phyloP scores from a whole-genome alignment of 2,888 invertebrate genomes.

The Schrankia costaestrigalis region DNA sequence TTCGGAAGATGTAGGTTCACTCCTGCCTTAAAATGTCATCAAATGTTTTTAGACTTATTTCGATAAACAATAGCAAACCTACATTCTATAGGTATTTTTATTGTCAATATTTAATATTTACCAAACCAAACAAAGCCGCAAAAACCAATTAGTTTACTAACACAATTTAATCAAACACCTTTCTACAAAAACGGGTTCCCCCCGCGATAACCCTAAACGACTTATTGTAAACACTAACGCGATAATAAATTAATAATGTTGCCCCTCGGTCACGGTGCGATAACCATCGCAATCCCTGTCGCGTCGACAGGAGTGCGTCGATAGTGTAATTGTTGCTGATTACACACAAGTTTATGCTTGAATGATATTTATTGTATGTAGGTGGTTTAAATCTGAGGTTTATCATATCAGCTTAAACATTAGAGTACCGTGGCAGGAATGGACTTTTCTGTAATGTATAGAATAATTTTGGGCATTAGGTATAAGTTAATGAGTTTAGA shows the following conservation, averaged over 20 bases:
- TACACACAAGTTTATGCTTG: slow-evolving; percentile 6
- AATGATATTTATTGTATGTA: slow-evolving; percentile 2
- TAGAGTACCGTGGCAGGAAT: no score
- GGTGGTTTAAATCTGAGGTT: no score
- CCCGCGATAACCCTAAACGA: slow-evolving; percentile 23
- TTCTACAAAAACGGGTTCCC: slow-evolving; percentile 8
- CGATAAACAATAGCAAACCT: no score
- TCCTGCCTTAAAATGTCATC: no score
- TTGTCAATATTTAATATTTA: no score
- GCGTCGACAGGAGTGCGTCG: slow-evolving; percentile 20
- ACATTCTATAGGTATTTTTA: no score
- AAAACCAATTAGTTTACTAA: neutral
- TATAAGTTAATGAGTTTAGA: no score
- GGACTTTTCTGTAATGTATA: no score
- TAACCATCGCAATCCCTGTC: slow-evolving; percentile 35
- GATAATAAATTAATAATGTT: slow-evolving; percentile 45
- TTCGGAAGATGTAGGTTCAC: no score
- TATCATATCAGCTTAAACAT: no score
- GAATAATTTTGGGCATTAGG: no score
- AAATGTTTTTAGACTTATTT: no score
- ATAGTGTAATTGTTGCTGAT: slow-evolving; percentile 29
- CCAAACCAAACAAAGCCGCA: neutral
- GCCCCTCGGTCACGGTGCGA: slow-evolving; percentile 36
- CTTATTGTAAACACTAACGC: slow-evolving; percentile 34
- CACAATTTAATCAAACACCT: slow-evolving; percentile 6